Evolutionary conservation across 2,797 vertebrate genomes (phyloP), one percentile per base, ranked within the genome.

Genomic region (Gadopsis marmoratus): DNA sequence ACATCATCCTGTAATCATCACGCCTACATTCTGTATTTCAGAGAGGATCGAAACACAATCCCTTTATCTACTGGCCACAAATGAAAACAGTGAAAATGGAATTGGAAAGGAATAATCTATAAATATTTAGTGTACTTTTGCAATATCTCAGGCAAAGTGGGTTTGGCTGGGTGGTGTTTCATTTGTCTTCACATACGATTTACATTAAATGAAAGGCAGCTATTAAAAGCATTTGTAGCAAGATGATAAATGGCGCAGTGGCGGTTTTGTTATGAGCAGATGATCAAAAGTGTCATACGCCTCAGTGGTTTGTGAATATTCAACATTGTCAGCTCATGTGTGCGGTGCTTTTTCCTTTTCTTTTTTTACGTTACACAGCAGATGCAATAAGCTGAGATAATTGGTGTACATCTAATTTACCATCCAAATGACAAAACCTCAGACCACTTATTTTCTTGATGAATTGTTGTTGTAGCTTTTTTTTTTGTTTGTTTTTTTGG

Each of bases 201-300:
- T 84, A 88, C 78, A 86, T 90, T 81, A 91, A 90, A 86, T 82
- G 90, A 89, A 74, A 88, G 78, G 79, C 80, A 76, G 90, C 85
- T 79, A 91, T 92, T 91, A 90, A 90, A 91, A 88, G 66, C 80
- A 88, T 90, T 92, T 93, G 88, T 85, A 91, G 90, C 85, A 77
- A 85, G 85, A 92, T 93, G 92, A 94, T 92, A 91, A 94, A 93
- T 91, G 89, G 86, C 68, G 72, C 74, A 58, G 84, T 89, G 86
- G 83, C 70, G 75, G 79, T 91, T 93, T 89, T 85, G 89, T 91
- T 88, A 91, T 86, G 88, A 92, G 89, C 89, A 92, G 91, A 93
- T 94, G 91, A 94, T 94, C 92, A 93, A 92, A 93, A 56, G 84
- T 93, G 93, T 94, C 92, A 91, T 70, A 91, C 82, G 93, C 92